Evolutionary conservation across 2,113 vertebrate species (phyloP).

Genomic region (Collichthys lucidus): DNA sequence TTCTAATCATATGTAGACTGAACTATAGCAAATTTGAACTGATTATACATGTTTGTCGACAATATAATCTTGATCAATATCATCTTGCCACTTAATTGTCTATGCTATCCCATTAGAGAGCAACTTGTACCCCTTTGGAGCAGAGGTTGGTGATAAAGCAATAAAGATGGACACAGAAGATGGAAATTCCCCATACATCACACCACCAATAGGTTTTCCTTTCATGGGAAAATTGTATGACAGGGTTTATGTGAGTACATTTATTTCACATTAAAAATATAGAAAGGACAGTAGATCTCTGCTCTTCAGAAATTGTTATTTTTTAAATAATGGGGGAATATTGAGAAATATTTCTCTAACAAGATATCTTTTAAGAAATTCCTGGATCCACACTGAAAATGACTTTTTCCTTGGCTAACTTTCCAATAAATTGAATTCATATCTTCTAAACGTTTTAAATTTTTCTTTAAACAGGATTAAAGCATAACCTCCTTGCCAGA

Average conservation of each 20-base stretch:
- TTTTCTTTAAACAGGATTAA: neutral
- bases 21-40: neutral
- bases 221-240: slow-evolving; percentile 82
- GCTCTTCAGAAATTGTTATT: neutral
- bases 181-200: slow-evolving; percentile 86
- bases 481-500: neutral
- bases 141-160: slow-evolving; percentile 78
- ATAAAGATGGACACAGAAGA: slow-evolving; percentile 75
- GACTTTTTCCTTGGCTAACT: neutral
- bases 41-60: neutral
- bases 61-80: neutral
- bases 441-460: neutral
- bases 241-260: slow-evolving; percentile 82
- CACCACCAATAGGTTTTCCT: slow-evolving; percentile 80
- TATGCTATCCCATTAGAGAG: slow-evolving; percentile 76
- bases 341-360: neutral
- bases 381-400: neutral
- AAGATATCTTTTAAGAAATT: neutral
- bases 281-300: neutral
- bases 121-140: slow-evolving; percentile 83
- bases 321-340: neutral
- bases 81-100: slow-evolving; percentile 16
- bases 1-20: neutral
- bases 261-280: neutral
- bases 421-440: neutral